Evolutionary conservation across 1,140 invertebrate species (phyloP).

Genomic region (Condylostylus longicornis): DNA sequence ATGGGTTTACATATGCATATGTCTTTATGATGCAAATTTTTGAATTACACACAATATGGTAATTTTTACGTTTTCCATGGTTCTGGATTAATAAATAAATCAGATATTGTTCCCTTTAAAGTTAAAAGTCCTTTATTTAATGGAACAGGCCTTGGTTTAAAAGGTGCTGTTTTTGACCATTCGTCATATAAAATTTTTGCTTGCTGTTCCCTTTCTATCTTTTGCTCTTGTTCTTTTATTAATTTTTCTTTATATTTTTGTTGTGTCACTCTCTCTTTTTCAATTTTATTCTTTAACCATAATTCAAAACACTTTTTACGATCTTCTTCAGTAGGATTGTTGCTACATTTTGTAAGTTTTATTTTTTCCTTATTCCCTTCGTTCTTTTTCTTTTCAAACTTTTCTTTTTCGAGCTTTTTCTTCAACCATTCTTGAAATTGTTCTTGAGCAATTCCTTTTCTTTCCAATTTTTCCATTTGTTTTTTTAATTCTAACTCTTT

Average conservation of each 20-base stretch:
- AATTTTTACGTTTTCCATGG: conserved; percentile 12
- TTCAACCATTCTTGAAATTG: conserved; percentile 1
- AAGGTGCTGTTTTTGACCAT: conserved; percentile 9
- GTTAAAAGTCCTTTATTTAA: conserved; percentile 20
- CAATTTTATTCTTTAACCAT: background rate
- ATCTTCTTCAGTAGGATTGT: background rate
- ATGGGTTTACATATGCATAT: too few relatives aligned
- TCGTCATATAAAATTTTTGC: conserved; percentile 7
- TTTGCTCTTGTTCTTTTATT: background rate
- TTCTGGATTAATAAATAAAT: conserved; percentile 15
- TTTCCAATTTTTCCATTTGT: too few relatives aligned
- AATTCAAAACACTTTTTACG: conserved; percentile 3
- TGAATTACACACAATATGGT: too few relatives aligned
- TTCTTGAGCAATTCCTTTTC: background rate
- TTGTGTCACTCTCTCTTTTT: background rate
- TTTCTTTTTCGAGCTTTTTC: background rate
- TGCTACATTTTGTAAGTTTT: background rate
- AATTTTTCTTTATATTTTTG: background rate
- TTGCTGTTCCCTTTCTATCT: background rate
- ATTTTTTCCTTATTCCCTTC: background rate
- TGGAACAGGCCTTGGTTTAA: conserved; percentile 22
- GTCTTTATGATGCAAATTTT: too few relatives aligned
- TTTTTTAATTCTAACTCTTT: background rate
- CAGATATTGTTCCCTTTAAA: conserved; percentile 16
- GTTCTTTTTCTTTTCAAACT: background rate